These are phyloP conservation scores for Synodontis membranacea DNA, from an alignment of 2,113 vertebrate genomes.

Conservation along the genomic window DNA sequence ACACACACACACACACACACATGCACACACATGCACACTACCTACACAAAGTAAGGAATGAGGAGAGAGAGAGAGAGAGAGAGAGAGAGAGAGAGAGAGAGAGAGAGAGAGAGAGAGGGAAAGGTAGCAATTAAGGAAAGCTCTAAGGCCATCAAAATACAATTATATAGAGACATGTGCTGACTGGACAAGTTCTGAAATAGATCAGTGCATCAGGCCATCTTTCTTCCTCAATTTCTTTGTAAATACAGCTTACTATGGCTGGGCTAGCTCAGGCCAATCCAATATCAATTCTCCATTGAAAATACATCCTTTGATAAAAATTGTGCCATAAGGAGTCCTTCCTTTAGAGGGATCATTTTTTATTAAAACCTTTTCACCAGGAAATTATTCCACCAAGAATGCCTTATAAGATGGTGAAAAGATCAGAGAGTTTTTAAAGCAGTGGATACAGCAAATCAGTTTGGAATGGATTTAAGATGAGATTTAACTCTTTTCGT, in stretches of 20 bases:
- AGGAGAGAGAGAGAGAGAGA: constrained; percentile 29
- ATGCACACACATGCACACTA: constrained; percentile 29
- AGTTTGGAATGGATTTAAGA: constrained; percentile 29
- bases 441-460: constrained; percentile 1
- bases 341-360: neutral
- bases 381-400: constrained; percentile 21
- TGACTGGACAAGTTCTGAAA: constrained; percentile 48
- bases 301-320: constrained; percentile 5
- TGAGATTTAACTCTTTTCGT: neutral
- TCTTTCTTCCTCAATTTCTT: neutral
- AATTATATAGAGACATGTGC: constrained; percentile 39
- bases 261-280: neutral
- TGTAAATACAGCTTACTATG: constrained; percentile 16
- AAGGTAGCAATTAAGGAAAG: constrained; percentile 38
- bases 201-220: constrained; percentile 50
- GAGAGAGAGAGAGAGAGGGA: neutral
- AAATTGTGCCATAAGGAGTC: constrained; percentile 19
- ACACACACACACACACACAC: constrained; percentile 38
- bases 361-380: constrained; percentile 35
- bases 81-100: constrained; percentile 27
- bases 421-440: constrained; percentile 24
- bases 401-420: neutral
- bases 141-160: constrained; percentile 25
- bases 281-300: neutral
- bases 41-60: constrained; percentile 38